Conservation (phyloP, 2,888 invertebrate genomes). For the Siphlonurus alternatus region DNA sequence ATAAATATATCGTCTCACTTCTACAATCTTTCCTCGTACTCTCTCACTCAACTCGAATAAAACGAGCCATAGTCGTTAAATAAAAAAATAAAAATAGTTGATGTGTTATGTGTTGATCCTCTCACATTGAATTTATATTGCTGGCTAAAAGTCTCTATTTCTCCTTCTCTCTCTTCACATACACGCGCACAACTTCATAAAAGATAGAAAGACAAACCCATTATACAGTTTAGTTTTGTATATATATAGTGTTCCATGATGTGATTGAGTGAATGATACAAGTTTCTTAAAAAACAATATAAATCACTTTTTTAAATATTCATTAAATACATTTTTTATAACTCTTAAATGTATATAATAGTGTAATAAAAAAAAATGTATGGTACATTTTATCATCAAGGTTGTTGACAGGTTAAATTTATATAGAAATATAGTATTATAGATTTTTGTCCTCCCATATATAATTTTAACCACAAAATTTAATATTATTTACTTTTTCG, state of each 20-base stretch:
- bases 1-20: neutral
- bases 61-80: neutral
- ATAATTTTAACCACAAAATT: too few species aligned
- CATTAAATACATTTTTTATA: too few species aligned
- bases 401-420: neutral
- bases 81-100: neutral
- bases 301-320: neutral
- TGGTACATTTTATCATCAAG: neutral
- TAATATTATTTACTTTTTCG: too few species aligned
- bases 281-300: neutral
- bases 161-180: too few species aligned
- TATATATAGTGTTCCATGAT: too few species aligned
- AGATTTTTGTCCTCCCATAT: too few species aligned
- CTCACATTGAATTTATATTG: neutral
- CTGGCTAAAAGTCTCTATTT: neutral
- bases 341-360: neutral
- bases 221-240: too few species aligned
- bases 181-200: neutral
- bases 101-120: neutral
- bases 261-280: neutral
- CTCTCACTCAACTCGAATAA: neutral
- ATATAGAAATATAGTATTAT: too few species aligned
- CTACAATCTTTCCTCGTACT: neutral
- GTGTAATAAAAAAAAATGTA: neutral
- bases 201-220: neutral